Evolutionary conservation across 2,797 vertebrate genomes (phyloP).

Genomic region (Gallirallus australis): DNA sequence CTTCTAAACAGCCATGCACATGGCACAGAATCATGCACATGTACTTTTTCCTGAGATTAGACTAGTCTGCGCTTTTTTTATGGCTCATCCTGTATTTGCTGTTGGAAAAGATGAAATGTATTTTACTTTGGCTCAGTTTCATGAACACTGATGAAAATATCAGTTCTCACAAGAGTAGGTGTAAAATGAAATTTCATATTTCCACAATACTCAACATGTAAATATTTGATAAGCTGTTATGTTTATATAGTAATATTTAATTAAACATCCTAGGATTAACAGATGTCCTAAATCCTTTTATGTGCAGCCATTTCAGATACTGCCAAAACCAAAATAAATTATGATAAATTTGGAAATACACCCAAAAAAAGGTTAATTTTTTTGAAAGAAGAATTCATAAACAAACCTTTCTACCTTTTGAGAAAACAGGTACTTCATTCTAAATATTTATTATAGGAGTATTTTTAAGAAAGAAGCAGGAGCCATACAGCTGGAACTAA

Average conservation of each 20-base stretch:
- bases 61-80: neutral
- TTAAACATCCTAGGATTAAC: slow-evolving; percentile 55
- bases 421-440: slow-evolving; percentile 8
- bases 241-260: slow-evolving; percentile 54
- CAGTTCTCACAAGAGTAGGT: neutral
- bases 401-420: neutral
- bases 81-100: neutral
- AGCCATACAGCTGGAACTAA: slow-evolving; percentile 28
- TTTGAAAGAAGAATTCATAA: slow-evolving; percentile 46
- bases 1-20: neutral
- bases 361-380: slow-evolving; percentile 29
- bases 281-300: neutral
- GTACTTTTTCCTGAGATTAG: neutral
- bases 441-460: slow-evolving; percentile 62
- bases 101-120: neutral
- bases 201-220: slow-evolving; percentile 14
- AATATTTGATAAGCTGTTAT: slow-evolving; percentile 42
- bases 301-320: slow-evolving; percentile 12
- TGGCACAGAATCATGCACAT: neutral
- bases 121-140: neutral
- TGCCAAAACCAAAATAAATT: slow-evolving; percentile 35
- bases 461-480: slow-evolving; percentile 52
- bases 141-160: neutral
- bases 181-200: neutral
- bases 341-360: slow-evolving; percentile 35